phyloP scores from a whole-genome alignment of 2,797 vertebrate genomes.

The Dendrocincla fuliginosa region DNA sequence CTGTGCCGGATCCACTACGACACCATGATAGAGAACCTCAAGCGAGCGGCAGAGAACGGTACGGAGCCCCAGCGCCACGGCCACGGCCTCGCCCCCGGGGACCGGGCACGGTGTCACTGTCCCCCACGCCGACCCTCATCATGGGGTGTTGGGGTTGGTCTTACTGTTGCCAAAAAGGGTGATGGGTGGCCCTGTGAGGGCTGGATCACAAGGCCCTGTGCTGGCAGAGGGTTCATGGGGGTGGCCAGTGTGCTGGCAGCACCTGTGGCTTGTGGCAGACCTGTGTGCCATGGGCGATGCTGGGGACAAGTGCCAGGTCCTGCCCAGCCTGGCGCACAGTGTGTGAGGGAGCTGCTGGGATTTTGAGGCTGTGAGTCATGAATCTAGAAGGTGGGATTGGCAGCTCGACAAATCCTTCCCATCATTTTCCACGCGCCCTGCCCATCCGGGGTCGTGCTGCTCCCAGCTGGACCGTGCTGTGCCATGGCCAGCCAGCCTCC shows the following conservation, averaged over 20 bases:
- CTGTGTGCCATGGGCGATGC: fast-evolving
- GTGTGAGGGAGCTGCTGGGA: background rate
- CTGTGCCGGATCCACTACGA: conserved; percentile 98
- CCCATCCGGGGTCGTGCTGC: background rate
- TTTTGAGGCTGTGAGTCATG: background rate
- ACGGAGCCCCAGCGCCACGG: conserved; percentile 8
- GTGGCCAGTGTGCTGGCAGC: fast-evolving
- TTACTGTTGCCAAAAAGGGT: fast-evolving
- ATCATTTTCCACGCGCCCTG: background rate
- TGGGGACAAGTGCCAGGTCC: fast-evolving
- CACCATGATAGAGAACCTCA: conserved; percentile 99
- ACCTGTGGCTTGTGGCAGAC: fast-evolving
- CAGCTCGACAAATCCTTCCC: background rate
- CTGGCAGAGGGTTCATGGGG: background rate
- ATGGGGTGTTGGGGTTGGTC: fast-evolving
- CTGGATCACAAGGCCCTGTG: background rate
- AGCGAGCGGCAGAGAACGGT: conserved; percentile 96
- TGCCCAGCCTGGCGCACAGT: fast-evolving
- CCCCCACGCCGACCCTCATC: fast-evolving
- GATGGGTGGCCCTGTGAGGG: background rate
- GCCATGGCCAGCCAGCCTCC: fast-evolving
- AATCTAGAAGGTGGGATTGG: conserved; percentile 22
- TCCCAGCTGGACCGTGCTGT: background rate
- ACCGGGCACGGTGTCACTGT: fast-evolving
- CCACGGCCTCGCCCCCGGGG: fast-evolving